Evolutionary conservation across 2,113 vertebrate genomes (phyloP).

Genomic region (Phaethon lepturus): DNA sequence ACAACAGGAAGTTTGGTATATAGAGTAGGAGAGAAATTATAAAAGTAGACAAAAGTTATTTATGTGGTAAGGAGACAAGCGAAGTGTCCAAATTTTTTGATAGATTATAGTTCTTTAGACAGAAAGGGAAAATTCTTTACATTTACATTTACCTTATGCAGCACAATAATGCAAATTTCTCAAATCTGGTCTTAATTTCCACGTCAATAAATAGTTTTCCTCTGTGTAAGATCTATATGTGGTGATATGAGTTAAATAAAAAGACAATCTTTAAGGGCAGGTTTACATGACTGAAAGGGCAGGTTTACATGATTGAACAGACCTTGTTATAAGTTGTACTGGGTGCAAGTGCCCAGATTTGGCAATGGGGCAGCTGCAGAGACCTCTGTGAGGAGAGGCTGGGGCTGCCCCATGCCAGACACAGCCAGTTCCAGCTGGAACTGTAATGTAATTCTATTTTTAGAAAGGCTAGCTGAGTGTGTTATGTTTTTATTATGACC

Average conservation of each 20-base stretch:
- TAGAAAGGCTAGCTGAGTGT: background rate
- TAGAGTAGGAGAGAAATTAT: background rate
- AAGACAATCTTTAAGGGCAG: background rate
- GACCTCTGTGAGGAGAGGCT: background rate
- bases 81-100: background rate
- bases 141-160: background rate
- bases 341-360: background rate
- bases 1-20: background rate
- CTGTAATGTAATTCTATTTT: background rate
- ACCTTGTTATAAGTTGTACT: background rate
- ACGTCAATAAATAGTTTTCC: background rate
- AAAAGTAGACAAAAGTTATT: background rate
- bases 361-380: rapidly evolving
- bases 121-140: background rate
- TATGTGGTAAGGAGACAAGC: background rate
- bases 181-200: background rate
- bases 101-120: background rate
- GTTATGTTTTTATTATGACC: background rate
- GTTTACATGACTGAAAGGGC: background rate
- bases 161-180: background rate
- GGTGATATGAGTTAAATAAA: background rate
- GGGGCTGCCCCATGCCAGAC: rapidly evolving
- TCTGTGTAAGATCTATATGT: background rate
- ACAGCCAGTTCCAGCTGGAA: rapidly evolving
- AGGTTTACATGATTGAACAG: background rate